Percentiles rank a stretch among this genome's conserved stretches.
phyloP scores from a whole-genome alignment of 2,797 vertebrate genomes.

The Hyperoplus immaculatus region DNA sequence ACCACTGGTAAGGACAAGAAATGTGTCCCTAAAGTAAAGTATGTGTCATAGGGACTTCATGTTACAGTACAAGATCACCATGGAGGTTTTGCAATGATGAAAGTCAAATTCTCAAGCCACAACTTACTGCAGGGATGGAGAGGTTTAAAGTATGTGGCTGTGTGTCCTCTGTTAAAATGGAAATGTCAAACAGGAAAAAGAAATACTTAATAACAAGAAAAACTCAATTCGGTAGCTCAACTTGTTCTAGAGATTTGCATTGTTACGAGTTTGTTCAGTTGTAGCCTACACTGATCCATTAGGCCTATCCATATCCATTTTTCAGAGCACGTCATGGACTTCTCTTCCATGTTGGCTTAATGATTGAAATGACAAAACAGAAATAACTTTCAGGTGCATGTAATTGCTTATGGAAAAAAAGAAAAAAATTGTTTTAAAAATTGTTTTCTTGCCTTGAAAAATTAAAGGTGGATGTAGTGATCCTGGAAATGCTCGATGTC shows the following conservation, averaged over 20 bases:
- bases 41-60: background rate
- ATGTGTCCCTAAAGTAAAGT: constrained; percentile 23
- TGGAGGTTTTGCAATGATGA: background rate
- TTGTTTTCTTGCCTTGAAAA: too few species aligned
- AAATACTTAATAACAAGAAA: background rate
- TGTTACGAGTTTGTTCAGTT: background rate
- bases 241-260: background rate
- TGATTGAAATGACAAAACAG: too few species aligned
- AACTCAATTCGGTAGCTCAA: background rate
- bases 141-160: background rate
- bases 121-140: background rate
- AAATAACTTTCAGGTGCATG: too few species aligned
- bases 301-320: too few species aligned
- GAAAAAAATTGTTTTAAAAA: background rate
- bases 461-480: too few species aligned
- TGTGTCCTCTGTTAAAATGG: background rate
- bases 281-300: background rate
- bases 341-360: background rate
- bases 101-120: background rate
- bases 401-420: background rate
- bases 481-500: too few species aligned
- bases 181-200: background rate
- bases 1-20: constrained; percentile 18
- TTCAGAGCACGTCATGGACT: background rate
- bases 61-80: background rate